phyloP scores from a whole-genome alignment of 2,888 invertebrate species.

The Macrophya alboannulata region DNA sequence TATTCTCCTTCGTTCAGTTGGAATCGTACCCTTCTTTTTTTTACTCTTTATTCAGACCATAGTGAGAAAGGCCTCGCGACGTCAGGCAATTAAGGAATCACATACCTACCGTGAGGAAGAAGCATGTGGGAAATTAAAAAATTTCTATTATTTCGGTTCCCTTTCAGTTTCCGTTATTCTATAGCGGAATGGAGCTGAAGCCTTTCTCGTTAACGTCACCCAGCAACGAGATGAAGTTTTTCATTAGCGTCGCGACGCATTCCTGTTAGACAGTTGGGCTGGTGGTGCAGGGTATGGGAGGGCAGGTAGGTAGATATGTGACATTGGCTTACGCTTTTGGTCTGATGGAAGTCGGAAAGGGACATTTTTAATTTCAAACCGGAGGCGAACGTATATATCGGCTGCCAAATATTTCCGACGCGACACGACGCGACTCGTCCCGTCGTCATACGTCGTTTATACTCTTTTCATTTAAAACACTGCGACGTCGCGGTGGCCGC shows the following conservation, averaged over 20 bases:
- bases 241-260: conserved; percentile 79
- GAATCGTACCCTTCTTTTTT: neutral
- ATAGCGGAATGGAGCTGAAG: conserved; percentile 39
- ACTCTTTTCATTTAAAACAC: conserved; percentile 61
- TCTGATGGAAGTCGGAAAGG: conserved; percentile 59
- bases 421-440: conserved; percentile 70
- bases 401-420: conserved; percentile 79
- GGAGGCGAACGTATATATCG: conserved; percentile 76
- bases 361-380: conserved; percentile 79
- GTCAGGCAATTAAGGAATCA: neutral
- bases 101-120: neutral
- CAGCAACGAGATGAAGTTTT: conserved; percentile 76
- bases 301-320: conserved; percentile 62
- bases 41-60: neutral
- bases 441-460: conserved; percentile 9
- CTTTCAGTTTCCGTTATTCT: conserved; percentile 41
- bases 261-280: conserved; percentile 74
- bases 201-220: conserved; percentile 76
- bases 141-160: conserved; percentile 30
- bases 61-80: neutral
- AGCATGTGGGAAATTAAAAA: conserved; percentile 27
- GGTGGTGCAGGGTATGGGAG: conserved; percentile 64
- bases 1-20: neutral
- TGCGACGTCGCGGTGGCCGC: conserved; percentile 37
- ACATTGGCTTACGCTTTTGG: conserved; percentile 58